These are phyloP conservation scores for Sylvilagus floridanus DNA, from an alignment of 2,797 vertebrate genomes.

Conservation along the genomic window DNA sequence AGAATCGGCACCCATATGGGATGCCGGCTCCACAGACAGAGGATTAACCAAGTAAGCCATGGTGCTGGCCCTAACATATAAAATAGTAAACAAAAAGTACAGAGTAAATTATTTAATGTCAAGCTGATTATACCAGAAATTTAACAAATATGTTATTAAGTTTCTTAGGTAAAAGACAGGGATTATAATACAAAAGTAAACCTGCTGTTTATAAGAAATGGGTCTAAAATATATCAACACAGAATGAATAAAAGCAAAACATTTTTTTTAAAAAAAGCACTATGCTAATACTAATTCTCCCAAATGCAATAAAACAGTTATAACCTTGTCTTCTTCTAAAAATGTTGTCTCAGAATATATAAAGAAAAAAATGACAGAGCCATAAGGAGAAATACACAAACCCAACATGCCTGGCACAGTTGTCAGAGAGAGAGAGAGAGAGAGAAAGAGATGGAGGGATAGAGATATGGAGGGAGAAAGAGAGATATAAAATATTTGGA, in stretches of 20 bases:
- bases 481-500: too few relatives aligned
- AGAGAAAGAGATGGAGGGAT: background rate
- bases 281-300: background rate
- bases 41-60: too few relatives aligned
- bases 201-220: background rate
- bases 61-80: too few relatives aligned
- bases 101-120: background rate
- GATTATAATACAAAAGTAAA: background rate
- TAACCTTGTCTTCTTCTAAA: background rate
- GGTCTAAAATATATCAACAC: background rate
- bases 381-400: background rate
- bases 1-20: too few relatives aligned
- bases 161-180: background rate
- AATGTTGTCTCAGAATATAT: background rate
- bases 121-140: background rate
- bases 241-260: background rate
- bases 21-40: too few relatives aligned
- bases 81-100: background rate
- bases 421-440: background rate
- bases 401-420: background rate
- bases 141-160: background rate
- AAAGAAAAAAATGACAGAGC: background rate
- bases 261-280: background rate
- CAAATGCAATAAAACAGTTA: background rate
- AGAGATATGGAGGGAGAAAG: too few relatives aligned